Evolutionary conservation across 2,797 vertebrate genomes (phyloP), one percentile per base, ranked within the genome.

Genomic region (Rhadinocentrus ornatus): DNA sequence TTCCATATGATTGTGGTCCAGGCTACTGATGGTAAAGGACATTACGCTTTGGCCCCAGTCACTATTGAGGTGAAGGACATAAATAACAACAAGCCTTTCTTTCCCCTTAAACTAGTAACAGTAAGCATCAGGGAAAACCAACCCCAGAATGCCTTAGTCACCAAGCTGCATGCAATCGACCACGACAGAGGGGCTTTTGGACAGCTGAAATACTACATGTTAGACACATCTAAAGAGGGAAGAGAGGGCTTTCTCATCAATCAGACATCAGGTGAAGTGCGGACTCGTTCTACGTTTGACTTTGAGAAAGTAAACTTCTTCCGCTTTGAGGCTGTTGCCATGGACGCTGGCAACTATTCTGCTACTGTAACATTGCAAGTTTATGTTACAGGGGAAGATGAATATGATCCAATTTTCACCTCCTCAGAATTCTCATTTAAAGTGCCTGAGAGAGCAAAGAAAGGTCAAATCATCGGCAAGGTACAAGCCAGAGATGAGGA

Each of bases 401-500:
- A 99, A 66, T 99, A 99, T 0, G 96, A 97, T 69, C 98, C 98
- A 0, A 93, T 97, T 32, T 99, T 99, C 81, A 91, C 95, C 39
- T 94, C 95, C 59, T 92, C 95, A 0, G 87, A 94, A 76, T 96
- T 97, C 83, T 95, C 89, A 75, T 97, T 98, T 0, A 93, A 96
- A 82, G 96, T 99, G 69, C 96, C 97, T 0, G 97, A 98, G 83
- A 96, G 96, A 0, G 96, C 97, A 0, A 95, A 78, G 80, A 96
- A 95, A 82, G 97, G 97, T 63, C 95, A 98, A 62, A 93, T 92
- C 78, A 94, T 99, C 1, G 98, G 98, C 16, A 95, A 93, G 8
- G 96, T 99, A 48, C 92, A 96, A 90, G 98, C 98, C 57, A 96
- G 92, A 0, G 98, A 99, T 0, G 97, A 98, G 81, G 98, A 99